Evolutionary conservation across 23 tunicate genomes (phyloP), one percentile per base, ranked within the genome.

Genomic region (Trididemnum nubilum): DNA sequence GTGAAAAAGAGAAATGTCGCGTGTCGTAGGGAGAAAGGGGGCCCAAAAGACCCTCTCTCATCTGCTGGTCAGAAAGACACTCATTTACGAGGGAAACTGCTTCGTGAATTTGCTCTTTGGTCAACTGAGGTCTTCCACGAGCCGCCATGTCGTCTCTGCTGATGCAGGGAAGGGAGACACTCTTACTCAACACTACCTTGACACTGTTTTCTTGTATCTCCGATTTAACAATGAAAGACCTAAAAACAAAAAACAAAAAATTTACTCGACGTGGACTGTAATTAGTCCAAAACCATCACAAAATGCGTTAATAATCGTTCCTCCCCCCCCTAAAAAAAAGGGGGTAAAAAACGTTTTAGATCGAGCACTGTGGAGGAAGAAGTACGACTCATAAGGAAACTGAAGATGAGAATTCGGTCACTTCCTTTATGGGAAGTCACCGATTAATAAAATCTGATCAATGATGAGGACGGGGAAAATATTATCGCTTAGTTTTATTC

Each of bases 21-120:
- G 67, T 61, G 37, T 30, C 37, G 74, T 33, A 32, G 12, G 7
- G 37, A 33, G 37, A 5, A 7, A 4, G 38, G 37, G 74, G 38
- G n/a, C 3, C 31, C 18, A 67, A 24, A 38, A 3, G 31, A 26
- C 39, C 81, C 18, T 37, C 54, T 54, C 66, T 37, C 7, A 67
- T 7, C 69, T 67, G 34, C 60, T 49, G 65, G 34, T 85, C 90
- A 1, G 50, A 36, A 9, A 85, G 72, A 39, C 82, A 85, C 37
- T 85, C 90, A 60, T 85, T 69, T 26, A 85, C 72, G 32, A 85
- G 61, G 12, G 72, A 72, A 71, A 85, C 57, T 0, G 85, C 86
- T 38, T 71, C 76, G 29, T 87, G 81, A 51, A 87, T 40, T 22
- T 87, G 72, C 65, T 70, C 33, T 32, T 81, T 64, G 23, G 84